phyloP scores from a whole-genome alignment of 2,888 invertebrate genomes.

The Rutpela maculata region DNA sequence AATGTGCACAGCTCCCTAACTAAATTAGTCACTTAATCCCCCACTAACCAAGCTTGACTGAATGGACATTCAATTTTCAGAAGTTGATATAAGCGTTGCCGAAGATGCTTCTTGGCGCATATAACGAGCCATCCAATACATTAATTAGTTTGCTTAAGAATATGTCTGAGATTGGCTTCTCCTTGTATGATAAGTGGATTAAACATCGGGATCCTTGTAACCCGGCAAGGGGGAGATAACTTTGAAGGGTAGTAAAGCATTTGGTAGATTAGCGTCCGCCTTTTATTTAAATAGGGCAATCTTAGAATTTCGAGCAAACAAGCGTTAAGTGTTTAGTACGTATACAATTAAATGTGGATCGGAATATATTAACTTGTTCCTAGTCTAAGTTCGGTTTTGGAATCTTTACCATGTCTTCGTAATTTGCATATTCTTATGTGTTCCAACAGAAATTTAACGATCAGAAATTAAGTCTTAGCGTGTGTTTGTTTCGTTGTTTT shows the following conservation, averaged over 20 bases:
- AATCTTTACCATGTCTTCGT: not conserved
- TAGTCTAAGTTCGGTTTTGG: not conserved
- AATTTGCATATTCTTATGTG: not conserved
- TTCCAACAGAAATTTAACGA: not conserved
- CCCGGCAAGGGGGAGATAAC: slow-evolving; percentile 2
- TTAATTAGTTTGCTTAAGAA: slow-evolving; percentile 7
- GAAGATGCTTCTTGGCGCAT: not conserved
- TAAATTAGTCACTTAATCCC: too few species aligned
- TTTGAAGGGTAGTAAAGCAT: not conserved
- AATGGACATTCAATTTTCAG: not conserved
- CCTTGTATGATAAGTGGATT: slow-evolving; percentile 3
- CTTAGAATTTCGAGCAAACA: not conserved
- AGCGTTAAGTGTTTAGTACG: not conserved
- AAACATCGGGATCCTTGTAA: slow-evolving; percentile 1
- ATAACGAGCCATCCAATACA: not conserved
- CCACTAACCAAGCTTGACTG: not conserved
- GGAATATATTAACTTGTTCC: not conserved
- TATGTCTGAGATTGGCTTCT: slow-evolving; percentile 7
- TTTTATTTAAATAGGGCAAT: not conserved
- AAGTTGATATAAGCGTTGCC: not conserved
- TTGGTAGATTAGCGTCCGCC: slow-evolving; percentile 7
- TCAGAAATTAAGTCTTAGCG: not conserved
- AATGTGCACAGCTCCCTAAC: too few species aligned
- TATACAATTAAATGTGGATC: slow-evolving; percentile 3
- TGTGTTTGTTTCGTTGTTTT: too few species aligned